Evolutionary conservation across 1,140 invertebrate species (phyloP), one percentile per base, ranked within the genome.

Genomic region (Trichonephila clavipes): DNA sequence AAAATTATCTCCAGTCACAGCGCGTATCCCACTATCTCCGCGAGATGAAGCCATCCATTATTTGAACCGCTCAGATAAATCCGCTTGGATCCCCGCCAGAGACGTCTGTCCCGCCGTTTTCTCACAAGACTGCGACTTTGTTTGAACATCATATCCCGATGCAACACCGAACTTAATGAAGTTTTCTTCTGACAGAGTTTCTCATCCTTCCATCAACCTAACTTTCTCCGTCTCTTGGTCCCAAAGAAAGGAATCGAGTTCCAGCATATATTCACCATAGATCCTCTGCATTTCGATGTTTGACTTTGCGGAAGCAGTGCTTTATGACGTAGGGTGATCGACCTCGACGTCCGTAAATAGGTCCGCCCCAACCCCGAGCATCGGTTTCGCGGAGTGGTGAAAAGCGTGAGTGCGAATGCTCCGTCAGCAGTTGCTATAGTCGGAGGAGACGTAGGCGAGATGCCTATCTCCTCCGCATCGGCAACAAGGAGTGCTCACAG

Each of bases 381-480:
- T 77, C 69, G 24, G 86, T 62, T 64, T 40, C 58, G 58, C 18
- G 59, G 28, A 58, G 83, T 44, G 83, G 44, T 81, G 77, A 34
- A 51, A 51, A 51, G 51, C 51, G 7, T 10, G 64, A 83, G 81
- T 88, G 86, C 86, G 51, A 88, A 61, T 88, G 86, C 86, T 88
- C 86, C 58, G 86, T 88, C 86, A 88, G 86, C 86, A 88, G 86
- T 88, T 88, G 86, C 86, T 88, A 88, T 88, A 88, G 86, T 88
- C 51, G 86, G 86, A 58, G 85, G 34, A 58, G 28, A 88, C 86
- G 86, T 88, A 88, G 86, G 86, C 86, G 86, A 88, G 16, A 24
- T 61, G 6, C 81, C 58, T 58, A 85, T 85, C 82, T 58, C 24
- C 82, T 61, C 86, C 81, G 81, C 81, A 83, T 83, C 40, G 19